Conservation (phyloP, 2,888 invertebrate genomes). For the Drosophila borborema region DNA sequence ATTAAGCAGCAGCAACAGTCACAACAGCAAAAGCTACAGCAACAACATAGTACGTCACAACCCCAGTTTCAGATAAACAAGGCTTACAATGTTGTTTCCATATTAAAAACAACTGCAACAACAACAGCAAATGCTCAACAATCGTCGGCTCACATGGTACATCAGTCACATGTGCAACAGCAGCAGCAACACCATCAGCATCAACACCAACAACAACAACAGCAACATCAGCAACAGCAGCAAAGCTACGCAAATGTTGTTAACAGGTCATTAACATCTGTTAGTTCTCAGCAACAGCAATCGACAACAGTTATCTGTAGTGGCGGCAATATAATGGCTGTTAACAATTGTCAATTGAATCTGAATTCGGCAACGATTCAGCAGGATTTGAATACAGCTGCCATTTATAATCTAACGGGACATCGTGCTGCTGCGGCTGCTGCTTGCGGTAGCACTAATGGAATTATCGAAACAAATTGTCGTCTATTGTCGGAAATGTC, state of each 20-base stretch:
- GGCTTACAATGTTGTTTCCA: constrained; percentile 74
- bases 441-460: constrained; percentile 30
- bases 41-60: constrained; percentile 57
- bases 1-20: constrained; percentile 39
- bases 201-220: constrained; percentile 41
- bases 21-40: constrained; percentile 55
- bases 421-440: constrained; percentile 32
- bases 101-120: constrained; percentile 57
- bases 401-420: constrained; percentile 60
- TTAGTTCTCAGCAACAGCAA: constrained; percentile 37
- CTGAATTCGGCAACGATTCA: constrained; percentile 22
- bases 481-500: constrained; percentile 52
- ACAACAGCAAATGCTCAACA: constrained; percentile 52
- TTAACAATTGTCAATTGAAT: constrained; percentile 56
- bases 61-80: constrained; percentile 78
- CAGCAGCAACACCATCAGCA: constrained; percentile 27
- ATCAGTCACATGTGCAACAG: constrained; percentile 46
- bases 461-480: constrained; percentile 47
- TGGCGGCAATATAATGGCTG: constrained; percentile 59
- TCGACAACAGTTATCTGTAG: constrained; percentile 58
- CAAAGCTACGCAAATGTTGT: constrained; percentile 70
- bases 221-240: constrained; percentile 48
- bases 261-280: constrained; percentile 47
- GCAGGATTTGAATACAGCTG: constrained; percentile 51
- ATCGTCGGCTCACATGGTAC: constrained; percentile 28